Base-by-base conservation (phyloP, 1,140 invertebrate species). In the Archegozetes longisetosus region DNA sequence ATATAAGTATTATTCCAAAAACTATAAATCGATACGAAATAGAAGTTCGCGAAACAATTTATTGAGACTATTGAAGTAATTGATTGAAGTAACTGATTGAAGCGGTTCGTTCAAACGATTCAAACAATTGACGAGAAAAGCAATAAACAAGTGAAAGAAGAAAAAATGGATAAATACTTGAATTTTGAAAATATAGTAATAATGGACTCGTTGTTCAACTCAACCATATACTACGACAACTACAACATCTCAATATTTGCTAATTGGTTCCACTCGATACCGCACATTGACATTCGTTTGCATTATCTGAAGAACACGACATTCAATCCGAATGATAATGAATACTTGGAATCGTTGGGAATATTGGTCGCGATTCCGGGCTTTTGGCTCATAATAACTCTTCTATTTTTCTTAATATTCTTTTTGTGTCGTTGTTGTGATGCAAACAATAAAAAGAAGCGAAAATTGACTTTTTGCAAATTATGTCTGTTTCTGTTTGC, bases 351-450 rank as follows among this genome's bases (percentile, higher is more conserved):
- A 47, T 56, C 61, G 23, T 47, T 64, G 6, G 88, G 88, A 13
- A 91, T 95, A 66, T 75, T 93, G 64, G 88, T 84, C 22, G 89
- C 88, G 20, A 80, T 90, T 64, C 91, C 91, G 9, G 87, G 89
- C 55, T 84, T 84, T 12, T 84, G 88, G 81, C 77, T 93, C 64
- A 89, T 93, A 65, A 74, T 93, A 20, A 90, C 89, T 9, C 76
- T 94, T 61, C 77, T 92, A 62, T 80, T 90, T 47, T 78, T 91
- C 62, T 78, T 92, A 65, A 84, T 91, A 64, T 94, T 92, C 74
- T 77, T 94, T 65, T 81, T 92, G 71, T 89, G 88, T 63, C 80
- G 89, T 74, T 95, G 91, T 74, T 94, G 89, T 77, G 89, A 92
- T 75, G 78, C 86, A 66, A 87, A 56, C 17, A 55, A 26, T 20